A percentile compares a stretch with the other conserved stretches of the same genome.
phyloP scores from a whole-genome alignment of 2,113 vertebrate genomes.

The Nesoenas mayeri region DNA sequence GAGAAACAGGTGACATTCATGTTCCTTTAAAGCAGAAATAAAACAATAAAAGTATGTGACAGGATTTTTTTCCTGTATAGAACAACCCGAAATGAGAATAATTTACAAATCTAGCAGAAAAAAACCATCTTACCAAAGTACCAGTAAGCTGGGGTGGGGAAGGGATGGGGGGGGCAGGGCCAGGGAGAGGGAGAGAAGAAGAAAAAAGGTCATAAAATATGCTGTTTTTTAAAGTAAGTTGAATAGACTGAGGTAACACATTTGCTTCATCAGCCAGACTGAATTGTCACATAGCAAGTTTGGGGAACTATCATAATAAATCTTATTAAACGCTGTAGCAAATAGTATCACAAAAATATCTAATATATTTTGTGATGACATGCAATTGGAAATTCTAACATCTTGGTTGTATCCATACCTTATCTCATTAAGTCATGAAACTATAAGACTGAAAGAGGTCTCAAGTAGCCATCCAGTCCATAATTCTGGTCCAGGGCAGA shows the following conservation, averaged over 20 bases:
- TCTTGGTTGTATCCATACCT: background rate
- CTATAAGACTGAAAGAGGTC: background rate
- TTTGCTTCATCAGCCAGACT: background rate
- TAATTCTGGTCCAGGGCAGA: background rate
- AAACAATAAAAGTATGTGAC: background rate
- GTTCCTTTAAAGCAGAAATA: background rate
- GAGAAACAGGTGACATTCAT: background rate
- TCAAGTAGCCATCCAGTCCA: background rate
- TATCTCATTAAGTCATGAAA: background rate
- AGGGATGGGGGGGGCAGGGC: too few species aligned
- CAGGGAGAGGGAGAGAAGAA: background rate
- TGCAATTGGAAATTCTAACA: background rate
- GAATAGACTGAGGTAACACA: background rate
- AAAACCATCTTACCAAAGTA: background rate
- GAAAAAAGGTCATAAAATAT: background rate
- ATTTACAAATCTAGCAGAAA: background rate
- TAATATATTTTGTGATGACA: background rate
- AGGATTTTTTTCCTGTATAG: background rate
- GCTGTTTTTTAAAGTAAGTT: background rate
- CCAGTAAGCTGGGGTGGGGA: accelerated
- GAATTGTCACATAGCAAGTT: background rate
- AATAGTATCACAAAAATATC: background rate
- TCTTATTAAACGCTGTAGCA: background rate
- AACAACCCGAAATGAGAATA: background rate
- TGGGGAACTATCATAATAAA: background rate